Percentiles rank a stretch among this genome's conserved stretches.
Conservation (phyloP, 2,888 invertebrate species). For the Deilephila elpenor region DNA sequence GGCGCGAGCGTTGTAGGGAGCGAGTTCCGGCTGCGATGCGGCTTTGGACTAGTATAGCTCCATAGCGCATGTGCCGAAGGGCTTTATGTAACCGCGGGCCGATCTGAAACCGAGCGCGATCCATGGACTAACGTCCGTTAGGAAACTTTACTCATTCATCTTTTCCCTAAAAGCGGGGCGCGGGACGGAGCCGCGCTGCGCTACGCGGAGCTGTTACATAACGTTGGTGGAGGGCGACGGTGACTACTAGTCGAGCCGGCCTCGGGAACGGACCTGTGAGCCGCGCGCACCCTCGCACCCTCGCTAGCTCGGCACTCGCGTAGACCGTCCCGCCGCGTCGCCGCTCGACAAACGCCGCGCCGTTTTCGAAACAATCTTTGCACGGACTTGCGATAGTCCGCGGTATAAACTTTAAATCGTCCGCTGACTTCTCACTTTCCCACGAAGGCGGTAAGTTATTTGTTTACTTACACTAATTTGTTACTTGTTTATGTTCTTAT, state of each 20-base stretch:
- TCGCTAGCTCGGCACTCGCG: conserved; percentile 44
- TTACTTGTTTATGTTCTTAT: conserved; percentile 51
- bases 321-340: conserved; percentile 27
- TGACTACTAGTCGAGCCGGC: conserved; percentile 65
- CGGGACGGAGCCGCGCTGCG: conserved; percentile 70
- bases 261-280: conserved; percentile 56
- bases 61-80: conserved; percentile 65
- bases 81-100: conserved; percentile 74
- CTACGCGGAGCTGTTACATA: conserved; percentile 76
- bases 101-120: conserved; percentile 69
- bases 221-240: conserved; percentile 60
- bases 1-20: conserved; percentile 52
- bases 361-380: conserved; percentile 43
- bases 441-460: conserved; percentile 67
- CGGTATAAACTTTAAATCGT: conserved; percentile 54
- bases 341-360: conserved; percentile 42
- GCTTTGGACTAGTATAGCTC: conserved; percentile 28
- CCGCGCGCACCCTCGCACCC: conserved; percentile 40
- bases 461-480: conserved; percentile 57
- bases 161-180: conserved; percentile 80
- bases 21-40: conserved; percentile 42
- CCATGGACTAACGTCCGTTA: conserved; percentile 78
- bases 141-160: conserved; percentile 83
- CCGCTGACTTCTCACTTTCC: conserved; percentile 52
- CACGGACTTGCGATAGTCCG: conserved; percentile 45